These are phyloP conservation scores for Drosophila sproati DNA, from an alignment of 1,140 invertebrate species.

Conservation along the genomic window DNA sequence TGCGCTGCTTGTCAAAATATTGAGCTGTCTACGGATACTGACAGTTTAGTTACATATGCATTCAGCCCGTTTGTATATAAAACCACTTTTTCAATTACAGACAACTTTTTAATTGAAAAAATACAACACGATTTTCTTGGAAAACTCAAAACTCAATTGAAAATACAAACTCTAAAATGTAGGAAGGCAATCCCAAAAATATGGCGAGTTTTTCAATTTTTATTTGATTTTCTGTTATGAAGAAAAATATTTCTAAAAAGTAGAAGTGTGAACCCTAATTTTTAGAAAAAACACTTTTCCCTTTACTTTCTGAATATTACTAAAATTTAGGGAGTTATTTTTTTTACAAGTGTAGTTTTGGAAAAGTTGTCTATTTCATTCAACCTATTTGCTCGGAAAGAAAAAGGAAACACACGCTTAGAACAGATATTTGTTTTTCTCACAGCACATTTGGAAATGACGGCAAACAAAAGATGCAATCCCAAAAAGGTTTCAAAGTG, in stretches of 20 bases:
- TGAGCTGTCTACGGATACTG: constrained; percentile 70
- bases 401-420: constrained; percentile 1
- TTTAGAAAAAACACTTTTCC: too few relatives aligned
- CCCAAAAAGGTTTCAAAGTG: constrained; percentile 54
- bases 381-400: too few relatives aligned
- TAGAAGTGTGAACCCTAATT: too few relatives aligned
- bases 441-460: constrained; percentile 71
- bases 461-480: constrained; percentile 52
- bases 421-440: constrained; percentile 70
- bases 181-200: background rate
- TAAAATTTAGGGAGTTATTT: too few relatives aligned
- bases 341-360: too few relatives aligned
- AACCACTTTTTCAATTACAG: constrained; percentile 52
- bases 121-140: constrained; percentile 1
- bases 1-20: constrained; percentile 71
- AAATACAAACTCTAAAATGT: too few relatives aligned
- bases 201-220: background rate
- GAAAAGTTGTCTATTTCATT: too few relatives aligned
- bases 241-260: too few relatives aligned
- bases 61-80: background rate
- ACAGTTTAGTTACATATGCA: constrained; percentile 43
- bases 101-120: constrained; percentile 76
- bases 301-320: too few relatives aligned
- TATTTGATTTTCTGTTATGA: background rate
- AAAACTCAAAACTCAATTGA: background rate